Conservation (phyloP, 37 sponge, comb jelly and placozoan genomes). For the Theonella swinhoei region DNA sequence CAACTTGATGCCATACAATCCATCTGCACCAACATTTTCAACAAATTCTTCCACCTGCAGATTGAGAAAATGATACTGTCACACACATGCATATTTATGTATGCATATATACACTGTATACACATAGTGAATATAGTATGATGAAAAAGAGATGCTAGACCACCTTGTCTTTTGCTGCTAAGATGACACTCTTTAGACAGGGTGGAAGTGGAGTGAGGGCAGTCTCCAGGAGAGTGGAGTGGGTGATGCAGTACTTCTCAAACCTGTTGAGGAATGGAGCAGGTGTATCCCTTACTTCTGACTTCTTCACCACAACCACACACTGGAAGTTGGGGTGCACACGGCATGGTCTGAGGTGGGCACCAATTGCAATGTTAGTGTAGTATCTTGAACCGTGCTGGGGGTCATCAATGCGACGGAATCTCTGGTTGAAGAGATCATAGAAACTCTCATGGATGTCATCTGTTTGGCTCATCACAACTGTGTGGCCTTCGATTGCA, state of each 20-base stretch:
- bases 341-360: slow-evolving; percentile 76
- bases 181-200: slow-evolving; percentile 49
- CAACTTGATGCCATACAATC: slow-evolving; percentile 64
- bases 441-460: slow-evolving; percentile 92
- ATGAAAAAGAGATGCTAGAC: no score
- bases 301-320: slow-evolving; percentile 75
- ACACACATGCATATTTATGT: no score
- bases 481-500: slow-evolving; percentile 82
- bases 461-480: slow-evolving; percentile 83
- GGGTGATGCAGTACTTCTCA: slow-evolving; percentile 85
- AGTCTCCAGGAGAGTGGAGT: slow-evolving; percentile 62
- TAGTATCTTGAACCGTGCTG: slow-evolving; percentile 67
- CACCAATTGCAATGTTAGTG: slow-evolving; percentile 90
- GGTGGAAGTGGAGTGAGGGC: slow-evolving; percentile 70
- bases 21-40: slow-evolving; percentile 23
- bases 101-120: no score
- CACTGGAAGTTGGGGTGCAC: slow-evolving; percentile 85
- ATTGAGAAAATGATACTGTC: neutral
- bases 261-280: slow-evolving; percentile 89
- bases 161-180: slow-evolving; percentile 69
- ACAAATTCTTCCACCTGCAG: slow-evolving; percentile 53
- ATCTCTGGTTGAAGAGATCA: slow-evolving; percentile 87
- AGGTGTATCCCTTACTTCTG: slow-evolving; percentile 75
- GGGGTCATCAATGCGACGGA: slow-evolving; percentile 69
- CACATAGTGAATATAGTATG: no score